Conservation (phyloP, 2,113 vertebrate species). For the Ammospiza caudacuta region DNA sequence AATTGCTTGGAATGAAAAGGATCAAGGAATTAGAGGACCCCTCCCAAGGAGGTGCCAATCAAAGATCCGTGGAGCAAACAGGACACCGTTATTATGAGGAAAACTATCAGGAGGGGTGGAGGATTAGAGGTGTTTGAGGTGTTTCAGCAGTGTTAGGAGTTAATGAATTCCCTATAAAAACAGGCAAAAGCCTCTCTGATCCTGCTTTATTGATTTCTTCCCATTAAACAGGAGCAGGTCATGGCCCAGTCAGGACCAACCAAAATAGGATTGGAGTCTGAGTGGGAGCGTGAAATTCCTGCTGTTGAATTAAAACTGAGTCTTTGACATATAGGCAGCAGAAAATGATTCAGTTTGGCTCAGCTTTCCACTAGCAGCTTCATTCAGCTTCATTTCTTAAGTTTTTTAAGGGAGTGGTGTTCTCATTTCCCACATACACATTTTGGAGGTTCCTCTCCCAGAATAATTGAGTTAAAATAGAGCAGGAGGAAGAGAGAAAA, state of each 20-base stretch:
- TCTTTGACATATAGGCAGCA: neutral
- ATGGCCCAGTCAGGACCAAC: neutral
- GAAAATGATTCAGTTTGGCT: neutral
- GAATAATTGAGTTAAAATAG: neutral
- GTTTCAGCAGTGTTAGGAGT: neutral
- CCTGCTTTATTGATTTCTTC: neutral
- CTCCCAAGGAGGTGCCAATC: neutral
- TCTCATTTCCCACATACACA: neutral
- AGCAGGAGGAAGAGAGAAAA: neutral
- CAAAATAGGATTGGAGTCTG: neutral
- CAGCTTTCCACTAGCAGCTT: rapidly evolving
- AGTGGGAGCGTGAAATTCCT: neutral
- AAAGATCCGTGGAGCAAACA: neutral
- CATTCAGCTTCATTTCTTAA: neutral
- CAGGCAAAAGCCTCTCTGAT: neutral
- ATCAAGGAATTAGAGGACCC: neutral
- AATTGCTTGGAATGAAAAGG: neutral
- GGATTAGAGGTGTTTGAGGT: neutral
- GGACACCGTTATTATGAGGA: neutral
- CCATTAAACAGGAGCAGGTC: neutral
- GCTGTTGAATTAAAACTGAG: neutral
- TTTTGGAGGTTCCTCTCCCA: neutral
- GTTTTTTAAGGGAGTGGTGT: neutral
- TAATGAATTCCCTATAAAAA: neutral
- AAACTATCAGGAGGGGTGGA: neutral